These are phyloP conservation scores for Malaclemys terrapin DNA, from an alignment of 2,113 vertebrate genomes.

Conservation along the genomic window DNA sequence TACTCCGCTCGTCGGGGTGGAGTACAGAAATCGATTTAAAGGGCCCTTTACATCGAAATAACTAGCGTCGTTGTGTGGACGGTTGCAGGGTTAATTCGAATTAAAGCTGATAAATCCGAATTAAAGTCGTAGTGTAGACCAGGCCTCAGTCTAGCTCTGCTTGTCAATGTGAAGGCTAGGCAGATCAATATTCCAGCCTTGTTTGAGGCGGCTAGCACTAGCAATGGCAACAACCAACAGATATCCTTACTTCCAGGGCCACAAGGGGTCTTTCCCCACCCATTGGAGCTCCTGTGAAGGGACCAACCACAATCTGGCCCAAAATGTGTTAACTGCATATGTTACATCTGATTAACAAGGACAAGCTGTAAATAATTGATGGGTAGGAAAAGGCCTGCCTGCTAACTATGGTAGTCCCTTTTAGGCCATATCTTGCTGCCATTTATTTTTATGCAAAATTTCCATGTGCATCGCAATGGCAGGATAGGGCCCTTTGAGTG, in stretches of 20 bases:
- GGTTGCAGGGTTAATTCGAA: too few relatives aligned
- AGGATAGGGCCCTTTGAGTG: background rate
- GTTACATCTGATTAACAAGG: background rate
- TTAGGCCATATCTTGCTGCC: background rate
- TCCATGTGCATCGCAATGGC: rapidly evolving
- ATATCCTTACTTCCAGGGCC: rapidly evolving
- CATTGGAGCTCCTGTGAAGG: background rate
- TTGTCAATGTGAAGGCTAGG: background rate
- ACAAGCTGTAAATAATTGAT: background rate
- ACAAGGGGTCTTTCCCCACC: background rate
- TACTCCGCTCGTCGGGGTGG: too few relatives aligned
- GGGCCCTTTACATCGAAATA: too few relatives aligned
- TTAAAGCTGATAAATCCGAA: too few relatives aligned
- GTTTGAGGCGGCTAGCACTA: background rate
- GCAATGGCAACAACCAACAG: background rate
- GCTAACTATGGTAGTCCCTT: background rate
- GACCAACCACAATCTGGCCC: background rate
- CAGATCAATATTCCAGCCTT: background rate
- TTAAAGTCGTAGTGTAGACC: too few relatives aligned
- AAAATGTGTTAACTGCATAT: background rate
- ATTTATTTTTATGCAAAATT: background rate
- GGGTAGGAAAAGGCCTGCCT: background rate
- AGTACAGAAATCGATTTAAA: too few relatives aligned
- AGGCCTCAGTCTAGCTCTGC: rapidly evolving
- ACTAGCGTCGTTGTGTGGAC: too few relatives aligned